These are phyloP conservation scores for Drosophila biarmipes DNA, from an alignment of 1,140 invertebrate species.

Conservation along the genomic window DNA sequence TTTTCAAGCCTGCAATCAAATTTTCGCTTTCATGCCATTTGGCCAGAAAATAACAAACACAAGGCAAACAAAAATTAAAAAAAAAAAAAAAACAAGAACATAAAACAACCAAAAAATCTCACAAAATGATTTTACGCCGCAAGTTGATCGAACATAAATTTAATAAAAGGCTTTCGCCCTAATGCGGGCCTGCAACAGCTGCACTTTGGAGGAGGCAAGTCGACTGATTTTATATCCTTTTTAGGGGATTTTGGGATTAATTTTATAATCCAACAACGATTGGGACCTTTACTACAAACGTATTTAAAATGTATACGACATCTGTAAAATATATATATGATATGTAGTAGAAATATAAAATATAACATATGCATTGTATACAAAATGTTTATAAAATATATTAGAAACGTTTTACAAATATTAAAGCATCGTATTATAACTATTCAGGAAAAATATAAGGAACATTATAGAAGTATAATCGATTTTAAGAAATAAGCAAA, in stretches of 20 bases:
- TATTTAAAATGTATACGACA: neutral
- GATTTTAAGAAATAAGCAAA: no score
- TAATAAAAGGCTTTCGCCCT: constrained; percentile 70
- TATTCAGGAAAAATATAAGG: no score
- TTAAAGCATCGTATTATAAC: no score
- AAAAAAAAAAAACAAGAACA: neutral
- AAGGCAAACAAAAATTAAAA: neutral
- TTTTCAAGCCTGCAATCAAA: constrained; percentile 63
- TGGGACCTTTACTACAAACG: neutral
- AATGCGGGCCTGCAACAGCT: constrained; percentile 47
- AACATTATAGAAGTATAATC: no score
- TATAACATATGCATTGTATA: no score
- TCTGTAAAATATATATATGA: no score
- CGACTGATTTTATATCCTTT: constrained; percentile 5
- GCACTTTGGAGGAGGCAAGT: neutral
- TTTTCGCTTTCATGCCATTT: constrained; percentile 82
- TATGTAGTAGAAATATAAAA: no score
- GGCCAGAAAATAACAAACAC: constrained; percentile 45
- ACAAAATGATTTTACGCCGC: constrained; percentile 39
- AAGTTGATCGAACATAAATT: constrained; percentile 67
- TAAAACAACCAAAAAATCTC: constrained; percentile 10
- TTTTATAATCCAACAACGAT: neutral
- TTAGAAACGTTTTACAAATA: no score
- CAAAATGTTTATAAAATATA: no score
- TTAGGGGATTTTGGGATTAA: neutral